Evolutionary conservation across 2,113 vertebrate genomes (phyloP).

Genomic region (Telmatochromis brichardi): DNA sequence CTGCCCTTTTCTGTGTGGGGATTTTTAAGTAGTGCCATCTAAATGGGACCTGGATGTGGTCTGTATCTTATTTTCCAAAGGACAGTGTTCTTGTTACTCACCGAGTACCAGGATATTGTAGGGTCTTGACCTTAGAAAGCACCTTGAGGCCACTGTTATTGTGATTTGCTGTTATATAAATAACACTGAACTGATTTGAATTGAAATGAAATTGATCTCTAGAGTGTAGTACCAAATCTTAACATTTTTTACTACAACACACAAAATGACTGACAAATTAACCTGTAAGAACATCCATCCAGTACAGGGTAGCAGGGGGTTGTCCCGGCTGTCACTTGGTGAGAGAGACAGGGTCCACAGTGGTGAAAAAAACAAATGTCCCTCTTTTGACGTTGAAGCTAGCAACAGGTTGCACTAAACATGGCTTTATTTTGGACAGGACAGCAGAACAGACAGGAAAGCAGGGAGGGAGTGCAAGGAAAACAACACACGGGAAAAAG

Average conservation of each 20-base stretch:
- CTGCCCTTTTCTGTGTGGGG: background rate
- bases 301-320: background rate
- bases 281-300: background rate
- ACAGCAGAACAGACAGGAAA: background rate
- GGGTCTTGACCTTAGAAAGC: background rate
- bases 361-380: background rate
- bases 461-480: background rate
- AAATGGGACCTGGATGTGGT: background rate
- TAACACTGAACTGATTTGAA: background rate
- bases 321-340: background rate
- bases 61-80: background rate
- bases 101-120: background rate
- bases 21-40: background rate
- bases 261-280: background rate
- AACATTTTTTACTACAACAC: background rate
- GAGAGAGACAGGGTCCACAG: background rate
- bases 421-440: background rate
- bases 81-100: background rate
- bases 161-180: background rate
- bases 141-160: background rate
- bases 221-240: background rate
- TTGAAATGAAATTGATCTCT: background rate
- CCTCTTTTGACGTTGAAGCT: background rate
- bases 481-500: background rate
- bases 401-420: background rate